Percentiles rank a stretch among this genome's conserved stretches.
phyloP scores from a whole-genome alignment of 2,888 invertebrate genomes.

The Gerris lacustris region DNA sequence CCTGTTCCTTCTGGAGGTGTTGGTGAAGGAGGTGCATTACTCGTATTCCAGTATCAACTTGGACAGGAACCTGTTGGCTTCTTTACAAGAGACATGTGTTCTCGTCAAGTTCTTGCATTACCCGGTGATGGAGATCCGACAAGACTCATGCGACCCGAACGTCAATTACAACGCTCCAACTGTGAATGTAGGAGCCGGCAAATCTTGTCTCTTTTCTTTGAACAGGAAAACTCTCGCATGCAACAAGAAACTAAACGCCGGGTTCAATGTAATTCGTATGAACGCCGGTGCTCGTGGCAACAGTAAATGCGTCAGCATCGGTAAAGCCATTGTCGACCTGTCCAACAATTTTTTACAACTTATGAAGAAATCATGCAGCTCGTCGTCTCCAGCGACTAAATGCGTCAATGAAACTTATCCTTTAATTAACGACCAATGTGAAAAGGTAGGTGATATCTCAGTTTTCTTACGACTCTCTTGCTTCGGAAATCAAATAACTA shows the following conservation, averaged over 20 bases:
- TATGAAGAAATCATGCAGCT: slow-evolving; percentile 15
- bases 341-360: slow-evolving; percentile 26
- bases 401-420: slow-evolving; percentile 22
- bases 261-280: slow-evolving; percentile 20
- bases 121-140: slow-evolving; percentile 25
- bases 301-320: slow-evolving; percentile 15
- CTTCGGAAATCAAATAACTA: slow-evolving; percentile 34
- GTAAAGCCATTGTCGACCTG: slow-evolving; percentile 22
- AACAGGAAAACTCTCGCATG: slow-evolving; percentile 12
- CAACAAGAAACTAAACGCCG: slow-evolving; percentile 16
- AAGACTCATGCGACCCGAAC: slow-evolving; percentile 21
- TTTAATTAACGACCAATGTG: slow-evolving; percentile 26
- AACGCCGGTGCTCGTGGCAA: slow-evolving; percentile 11
- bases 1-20: slow-evolving; percentile 28
- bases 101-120: slow-evolving; percentile 26
- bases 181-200: slow-evolving; percentile 26
- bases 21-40: slow-evolving; percentile 25
- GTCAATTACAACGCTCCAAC: slow-evolving; percentile 16
- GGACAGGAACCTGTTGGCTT: slow-evolving; percentile 18
- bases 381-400: slow-evolving; percentile 18
- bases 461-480: slow-evolving; percentile 34
- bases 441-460: slow-evolving; percentile 32
- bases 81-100: slow-evolving; percentile 22
- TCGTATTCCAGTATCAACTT: slow-evolving; percentile 17
- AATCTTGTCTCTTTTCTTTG: slow-evolving; percentile 28